Base-by-base conservation (phyloP, 2,113 vertebrate genomes). In the Hyla sarda region DNA sequence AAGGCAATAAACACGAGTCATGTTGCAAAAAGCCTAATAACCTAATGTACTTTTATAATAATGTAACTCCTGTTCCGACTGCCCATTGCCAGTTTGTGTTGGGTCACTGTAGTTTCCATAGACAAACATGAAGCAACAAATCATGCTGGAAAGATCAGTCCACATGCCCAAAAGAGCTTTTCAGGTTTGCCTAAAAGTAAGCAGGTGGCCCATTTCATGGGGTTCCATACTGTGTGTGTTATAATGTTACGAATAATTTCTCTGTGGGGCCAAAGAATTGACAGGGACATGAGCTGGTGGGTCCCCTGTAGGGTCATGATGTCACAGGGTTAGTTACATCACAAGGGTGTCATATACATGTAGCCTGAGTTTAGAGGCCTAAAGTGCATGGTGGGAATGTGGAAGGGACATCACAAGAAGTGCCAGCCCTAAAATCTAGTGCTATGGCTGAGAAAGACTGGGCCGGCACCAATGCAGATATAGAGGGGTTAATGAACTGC, bases 121-220 rank as follows among this genome's bases (percentile, higher is more conserved):
- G 73, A 48, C 45, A 76, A 72, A 28, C 6, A 50, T 75, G 37
- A 50, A 52, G 47, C 74, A 21, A n/a, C 16, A 77, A 50, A 76
- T 10, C 14, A 75, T 30, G 25, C 48, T 32, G 28, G 14, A 25
- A 21, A 32, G 0, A 19, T 17, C 5, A 23, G 34, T 41, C 32
- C 10, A 3, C 28, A 34, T 2, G 62, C 6, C 32, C 28, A 67
- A 2, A 14, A 67, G 62, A 17, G 13, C 58, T 54, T 19, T 54
- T 17, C 0, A 19, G 19, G 58, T 62, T 25, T 28, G 60, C 16
- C 60, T 28, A 28, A 62, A 65, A 30, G 30, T 67, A 67, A 67
- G 28, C 12, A 1, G 13, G 23, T 2, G 23, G 58, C n/a, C 9
- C n/a, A 25, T 60, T 7, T n/a, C n/a, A 60, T 60, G n/a, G 25